Conservation (phyloP, 2,888 invertebrate species). For the Spodoptera exigua region DNA sequence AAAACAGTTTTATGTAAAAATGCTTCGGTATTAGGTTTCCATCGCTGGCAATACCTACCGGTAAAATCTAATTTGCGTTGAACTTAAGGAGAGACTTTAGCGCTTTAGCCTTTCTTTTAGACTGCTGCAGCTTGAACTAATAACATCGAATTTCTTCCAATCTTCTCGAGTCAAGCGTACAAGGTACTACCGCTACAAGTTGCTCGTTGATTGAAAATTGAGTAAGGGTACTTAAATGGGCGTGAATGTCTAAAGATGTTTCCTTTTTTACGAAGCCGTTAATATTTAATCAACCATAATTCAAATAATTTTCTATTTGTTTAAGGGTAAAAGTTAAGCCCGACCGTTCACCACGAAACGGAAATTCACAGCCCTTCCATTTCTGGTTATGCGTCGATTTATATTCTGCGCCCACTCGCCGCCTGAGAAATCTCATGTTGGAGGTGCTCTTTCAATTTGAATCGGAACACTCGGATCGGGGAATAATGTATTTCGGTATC, state of each 20-base stretch:
- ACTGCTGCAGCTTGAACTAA: constrained; percentile 55
- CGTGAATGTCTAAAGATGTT: constrained; percentile 19
- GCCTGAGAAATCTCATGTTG: constrained; percentile 89
- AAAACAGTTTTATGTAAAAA: constrained; percentile 56
- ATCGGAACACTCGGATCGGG: constrained; percentile 89
- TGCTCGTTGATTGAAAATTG: constrained; percentile 46
- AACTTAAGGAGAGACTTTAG: constrained; percentile 66
- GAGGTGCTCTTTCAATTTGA: constrained; percentile 90
- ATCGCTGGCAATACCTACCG: constrained; percentile 68
- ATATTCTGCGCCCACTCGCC: constrained; percentile 89
- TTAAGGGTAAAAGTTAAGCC: constrained; percentile 66
- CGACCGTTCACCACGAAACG: constrained; percentile 80
- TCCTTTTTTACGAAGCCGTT: constrained; percentile 19
- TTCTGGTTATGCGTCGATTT: constrained; percentile 89
- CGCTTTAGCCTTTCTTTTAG: constrained; percentile 68
- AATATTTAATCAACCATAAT: constrained; percentile 40
- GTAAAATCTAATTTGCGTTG: constrained; percentile 75
- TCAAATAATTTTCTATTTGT: constrained; percentile 58
- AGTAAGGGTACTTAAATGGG: constrained; percentile 32
- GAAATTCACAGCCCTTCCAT: constrained; percentile 87
- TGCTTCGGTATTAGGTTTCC: constrained; percentile 64
- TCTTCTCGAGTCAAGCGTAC: constrained; percentile 33
- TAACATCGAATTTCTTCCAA: constrained; percentile 47
- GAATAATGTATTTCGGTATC: constrained; percentile 89
- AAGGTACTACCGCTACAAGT: background rate